Percentiles rank a stretch among this genome's conserved stretches.
phyloP scores from a whole-genome alignment of 2,797 vertebrate genomes.

The Erpetoichthys calabaricus region DNA sequence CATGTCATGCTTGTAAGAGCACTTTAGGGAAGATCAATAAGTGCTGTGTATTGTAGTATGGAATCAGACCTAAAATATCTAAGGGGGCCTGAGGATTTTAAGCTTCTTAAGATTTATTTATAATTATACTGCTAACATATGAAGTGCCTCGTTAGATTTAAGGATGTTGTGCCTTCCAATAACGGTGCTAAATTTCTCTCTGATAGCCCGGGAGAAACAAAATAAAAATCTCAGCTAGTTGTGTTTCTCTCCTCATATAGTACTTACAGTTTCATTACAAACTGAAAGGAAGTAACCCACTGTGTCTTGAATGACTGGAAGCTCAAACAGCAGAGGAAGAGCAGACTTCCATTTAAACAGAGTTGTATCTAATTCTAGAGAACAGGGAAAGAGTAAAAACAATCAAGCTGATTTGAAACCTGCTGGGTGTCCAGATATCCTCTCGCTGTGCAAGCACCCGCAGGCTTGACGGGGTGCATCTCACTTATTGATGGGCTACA shows the following conservation, averaged over 20 bases:
- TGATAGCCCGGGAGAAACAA: no score
- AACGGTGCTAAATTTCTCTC: no score
- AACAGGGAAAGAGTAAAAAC: slow-evolving; percentile 6
- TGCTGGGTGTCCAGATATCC: slow-evolving; percentile 1
- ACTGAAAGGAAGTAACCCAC: slow-evolving; percentile 2
- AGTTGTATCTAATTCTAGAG: neutral
- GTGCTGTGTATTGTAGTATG: no score
- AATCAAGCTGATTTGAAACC: slow-evolving; percentile 6
- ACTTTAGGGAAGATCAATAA: no score
- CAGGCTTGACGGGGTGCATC: slow-evolving; percentile 4
- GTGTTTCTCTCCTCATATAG: neutral
- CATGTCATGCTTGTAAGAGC: no score
- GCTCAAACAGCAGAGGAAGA: slow-evolving; percentile 1
- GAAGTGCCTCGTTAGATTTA: no score
- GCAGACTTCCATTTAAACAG: slow-evolving; percentile 2
- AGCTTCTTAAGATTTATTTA: no score
- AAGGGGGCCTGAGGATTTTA: no score
- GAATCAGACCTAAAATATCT: no score
- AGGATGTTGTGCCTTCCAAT: no score
- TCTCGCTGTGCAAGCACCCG: slow-evolving; percentile 4
- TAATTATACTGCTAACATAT: no score
- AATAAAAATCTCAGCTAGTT: neutral
- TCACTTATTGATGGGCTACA: slow-evolving; percentile 10
- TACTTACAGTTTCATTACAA: neutral
- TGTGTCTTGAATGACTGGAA: neutral